Evolutionary conservation across 2,888 invertebrate species (phyloP).

Genomic region (Neoascia interrupta): DNA sequence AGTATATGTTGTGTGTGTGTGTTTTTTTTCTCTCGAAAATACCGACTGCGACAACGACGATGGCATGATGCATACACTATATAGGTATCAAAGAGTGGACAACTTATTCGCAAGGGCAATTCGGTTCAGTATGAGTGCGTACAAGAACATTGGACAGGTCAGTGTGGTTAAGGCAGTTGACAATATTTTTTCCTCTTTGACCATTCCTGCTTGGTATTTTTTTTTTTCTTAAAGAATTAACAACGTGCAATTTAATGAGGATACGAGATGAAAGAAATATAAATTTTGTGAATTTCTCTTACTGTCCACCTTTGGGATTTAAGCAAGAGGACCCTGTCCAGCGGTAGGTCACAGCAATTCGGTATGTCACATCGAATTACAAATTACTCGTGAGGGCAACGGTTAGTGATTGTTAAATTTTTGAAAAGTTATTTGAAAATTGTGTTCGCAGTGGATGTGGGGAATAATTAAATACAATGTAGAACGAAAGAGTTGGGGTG

Average conservation of each 20-base stretch:
- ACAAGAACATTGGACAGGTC: slow-evolving; percentile 65
- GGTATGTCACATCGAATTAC: slow-evolving; percentile 65
- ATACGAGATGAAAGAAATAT: slow-evolving; percentile 59
- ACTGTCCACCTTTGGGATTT: slow-evolving; percentile 15
- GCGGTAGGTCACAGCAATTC: slow-evolving; percentile 55
- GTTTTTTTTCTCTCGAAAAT: slow-evolving; percentile 34
- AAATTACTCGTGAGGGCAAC: slow-evolving; percentile 49
- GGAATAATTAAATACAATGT: slow-evolving; percentile 8
- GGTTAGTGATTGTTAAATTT: slow-evolving; percentile 35
- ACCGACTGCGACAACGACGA: slow-evolving; percentile 34
- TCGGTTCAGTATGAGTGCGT: slow-evolving; percentile 30
- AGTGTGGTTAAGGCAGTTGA: slow-evolving; percentile 65
- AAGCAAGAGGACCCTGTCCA: slow-evolving; percentile 19
- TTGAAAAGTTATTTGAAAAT: slow-evolving; percentile 38
- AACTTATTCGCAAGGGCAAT: slow-evolving; percentile 59
- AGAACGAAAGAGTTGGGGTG: slow-evolving; percentile 38
- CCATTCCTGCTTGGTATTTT: slow-evolving; percentile 19
- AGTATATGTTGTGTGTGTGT: slow-evolving; percentile 3
- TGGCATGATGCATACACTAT: slow-evolving; percentile 55
- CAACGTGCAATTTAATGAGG: slow-evolving; percentile 64
- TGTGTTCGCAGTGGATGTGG: slow-evolving; percentile 33
- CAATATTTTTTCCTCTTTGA: slow-evolving; percentile 41
- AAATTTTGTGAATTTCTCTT: slow-evolving; percentile 39
- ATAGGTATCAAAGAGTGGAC: slow-evolving; percentile 49
- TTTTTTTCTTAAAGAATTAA: slow-evolving; percentile 44